phyloP scores from a whole-genome alignment of 2,888 invertebrate genomes.

The Pyrrhia umbra region DNA sequence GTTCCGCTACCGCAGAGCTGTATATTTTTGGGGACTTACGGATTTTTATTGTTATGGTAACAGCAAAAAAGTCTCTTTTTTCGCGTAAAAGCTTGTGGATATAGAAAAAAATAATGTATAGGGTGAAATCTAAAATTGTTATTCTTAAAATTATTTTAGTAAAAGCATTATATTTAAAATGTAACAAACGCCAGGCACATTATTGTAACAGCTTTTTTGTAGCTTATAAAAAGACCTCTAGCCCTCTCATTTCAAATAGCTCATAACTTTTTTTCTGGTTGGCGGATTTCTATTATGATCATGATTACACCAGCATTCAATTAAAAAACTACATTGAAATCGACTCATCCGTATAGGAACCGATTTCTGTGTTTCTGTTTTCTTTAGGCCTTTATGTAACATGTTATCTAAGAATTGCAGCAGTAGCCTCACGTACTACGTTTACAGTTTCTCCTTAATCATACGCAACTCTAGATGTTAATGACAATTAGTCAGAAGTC shows the following conservation, averaged over 20 bases:
- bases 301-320: too few species aligned
- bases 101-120: slow-evolving; percentile 12
- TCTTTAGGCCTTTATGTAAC: too few species aligned
- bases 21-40: not conserved
- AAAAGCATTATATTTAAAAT: not conserved
- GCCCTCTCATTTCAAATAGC: too few species aligned
- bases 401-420: too few species aligned
- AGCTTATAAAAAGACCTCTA: too few species aligned
- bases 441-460: not conserved
- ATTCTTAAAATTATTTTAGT: not conserved
- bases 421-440: not conserved
- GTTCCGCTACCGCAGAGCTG: not conserved
- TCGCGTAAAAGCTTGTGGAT: slow-evolving; percentile 15
- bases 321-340: too few species aligned
- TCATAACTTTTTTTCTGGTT: too few species aligned
- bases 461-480: not conserved
- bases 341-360: too few species aligned
- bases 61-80: not conserved
- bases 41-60: slow-evolving; percentile 9
- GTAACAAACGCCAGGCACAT: too few species aligned
- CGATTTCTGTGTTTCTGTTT: too few species aligned
- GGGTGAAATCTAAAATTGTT: not conserved
- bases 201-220: too few species aligned
- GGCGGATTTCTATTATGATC: too few species aligned
- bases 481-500: slow-evolving; percentile 18